Evolutionary conservation across 2,113 vertebrate genomes (phyloP).

Genomic region (Bothrops jararaca): DNA sequence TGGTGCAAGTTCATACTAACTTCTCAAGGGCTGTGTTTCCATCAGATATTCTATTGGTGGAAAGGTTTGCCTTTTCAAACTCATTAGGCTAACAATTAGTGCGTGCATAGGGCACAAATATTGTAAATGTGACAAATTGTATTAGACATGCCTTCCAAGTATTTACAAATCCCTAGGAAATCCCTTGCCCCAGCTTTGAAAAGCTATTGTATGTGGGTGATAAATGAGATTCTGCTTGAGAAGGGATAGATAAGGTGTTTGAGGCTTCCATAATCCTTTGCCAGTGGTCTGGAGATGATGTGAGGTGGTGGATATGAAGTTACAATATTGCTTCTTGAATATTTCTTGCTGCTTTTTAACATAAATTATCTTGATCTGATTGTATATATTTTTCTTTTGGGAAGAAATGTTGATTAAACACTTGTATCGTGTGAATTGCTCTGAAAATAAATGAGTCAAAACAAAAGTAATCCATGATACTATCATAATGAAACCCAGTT

Average conservation of each 20-base stretch:
- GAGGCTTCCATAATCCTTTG: not conserved
- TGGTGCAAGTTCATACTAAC: not conserved
- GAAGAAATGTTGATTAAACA: not conserved
- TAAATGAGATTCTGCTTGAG: not conserved
- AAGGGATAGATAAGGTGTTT: not conserved
- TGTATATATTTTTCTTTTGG: not conserved
- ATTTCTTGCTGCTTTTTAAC: not conserved
- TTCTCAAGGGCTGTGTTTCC: not conserved
- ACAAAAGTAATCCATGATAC: not conserved
- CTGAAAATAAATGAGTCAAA: not conserved
- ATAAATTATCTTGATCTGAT: not conserved
- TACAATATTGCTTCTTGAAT: not conserved
- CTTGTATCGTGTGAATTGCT: not conserved
- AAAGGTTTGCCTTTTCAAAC: not conserved
- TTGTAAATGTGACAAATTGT: not conserved
- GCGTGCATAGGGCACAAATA: not conserved
- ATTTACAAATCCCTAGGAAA: not conserved
- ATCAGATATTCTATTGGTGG: not conserved
- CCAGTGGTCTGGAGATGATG: not conserved
- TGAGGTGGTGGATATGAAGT: not conserved
- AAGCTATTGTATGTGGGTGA: not conserved
- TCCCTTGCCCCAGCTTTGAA: not conserved
- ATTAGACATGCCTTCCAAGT: not conserved
- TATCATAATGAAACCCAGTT: slow-evolving; percentile 8
- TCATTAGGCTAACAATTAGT: not conserved